Percentiles rank a stretch among this genome's conserved stretches.
Conservation (phyloP, 2,888 invertebrate genomes). For the Globia sparganii region DNA sequence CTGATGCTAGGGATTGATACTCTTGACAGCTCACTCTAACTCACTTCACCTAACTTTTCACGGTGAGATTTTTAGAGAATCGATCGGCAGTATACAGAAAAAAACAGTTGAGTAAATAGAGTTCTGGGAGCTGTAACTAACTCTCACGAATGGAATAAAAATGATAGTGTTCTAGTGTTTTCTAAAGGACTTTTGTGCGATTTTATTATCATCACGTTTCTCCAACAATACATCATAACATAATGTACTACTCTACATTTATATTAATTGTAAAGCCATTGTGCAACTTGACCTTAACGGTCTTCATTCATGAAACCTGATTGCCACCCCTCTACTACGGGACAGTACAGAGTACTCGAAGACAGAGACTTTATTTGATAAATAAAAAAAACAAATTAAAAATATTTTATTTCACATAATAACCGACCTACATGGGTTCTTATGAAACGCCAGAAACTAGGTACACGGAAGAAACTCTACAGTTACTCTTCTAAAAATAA, state of each 20-base stretch:
- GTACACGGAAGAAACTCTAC: not conserved
- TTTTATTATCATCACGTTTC: constrained; percentile 20
- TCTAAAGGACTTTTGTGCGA: not conserved
- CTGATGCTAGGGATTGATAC: too few species aligned
- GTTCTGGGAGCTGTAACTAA: not conserved
- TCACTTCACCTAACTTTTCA: too few species aligned
- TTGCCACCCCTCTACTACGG: constrained; percentile 58
- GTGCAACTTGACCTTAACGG: constrained; percentile 51
- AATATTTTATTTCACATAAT: not conserved
- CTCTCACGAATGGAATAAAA: not conserved
- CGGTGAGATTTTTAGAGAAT: too few species aligned
- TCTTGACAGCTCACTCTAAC: too few species aligned
- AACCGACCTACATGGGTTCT: not conserved
- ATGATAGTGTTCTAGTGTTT: not conserved
- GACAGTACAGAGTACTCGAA: constrained; percentile 51
- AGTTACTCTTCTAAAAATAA: not conserved
- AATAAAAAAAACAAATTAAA: too few species aligned
- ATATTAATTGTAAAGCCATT: constrained; percentile 10
- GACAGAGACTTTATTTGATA: constrained; percentile 39
- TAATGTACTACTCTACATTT: constrained; percentile 10
- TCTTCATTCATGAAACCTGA: constrained; percentile 63
- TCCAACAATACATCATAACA: not conserved
- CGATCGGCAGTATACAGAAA: too few species aligned
- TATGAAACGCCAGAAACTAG: not conserved
- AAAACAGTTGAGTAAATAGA: not conserved